Percentiles rank a stretch among this genome's conserved stretches.
These are phyloP conservation scores for Acanthosepion lycidas DNA, from an alignment of 2,888 invertebrate species.

Conservation along the genomic window DNA sequence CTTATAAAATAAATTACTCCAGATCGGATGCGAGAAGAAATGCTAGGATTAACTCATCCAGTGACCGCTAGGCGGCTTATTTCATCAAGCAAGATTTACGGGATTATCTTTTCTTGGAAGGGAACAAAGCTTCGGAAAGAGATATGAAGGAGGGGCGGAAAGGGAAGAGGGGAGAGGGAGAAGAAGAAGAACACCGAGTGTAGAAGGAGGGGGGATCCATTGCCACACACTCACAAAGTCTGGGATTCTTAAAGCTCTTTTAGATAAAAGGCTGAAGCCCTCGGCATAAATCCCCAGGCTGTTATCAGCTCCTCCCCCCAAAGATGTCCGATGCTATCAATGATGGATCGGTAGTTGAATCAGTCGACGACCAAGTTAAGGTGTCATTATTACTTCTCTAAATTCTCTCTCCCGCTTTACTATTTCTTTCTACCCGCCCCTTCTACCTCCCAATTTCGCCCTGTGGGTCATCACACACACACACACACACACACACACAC, in stretches of 20 bases:
- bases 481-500: background rate
- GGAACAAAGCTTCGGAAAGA: background rate
- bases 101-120: background rate
- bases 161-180: background rate
- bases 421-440: background rate
- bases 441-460: background rate
- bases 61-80: slow-evolving; percentile 33
- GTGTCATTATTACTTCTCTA: background rate
- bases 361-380: slow-evolving; percentile 6
- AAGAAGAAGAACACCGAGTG: background rate
- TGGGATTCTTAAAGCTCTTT: slow-evolving; percentile 33
- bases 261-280: slow-evolving; percentile 33
- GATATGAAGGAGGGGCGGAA: background rate
- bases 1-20: background rate
- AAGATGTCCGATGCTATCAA: background rate
- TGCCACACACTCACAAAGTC: slow-evolving; percentile 20
- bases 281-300: background rate
- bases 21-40: background rate
- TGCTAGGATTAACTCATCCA: background rate
- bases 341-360: background rate
- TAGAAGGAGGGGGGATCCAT: background rate
- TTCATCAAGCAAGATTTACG: slow-evolving; percentile 4
- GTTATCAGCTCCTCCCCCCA: background rate
- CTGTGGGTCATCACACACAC: background rate
- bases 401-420: background rate